phyloP scores from a whole-genome alignment of 2,797 vertebrate genomes.

The Typhlichthys subterraneus region DNA sequence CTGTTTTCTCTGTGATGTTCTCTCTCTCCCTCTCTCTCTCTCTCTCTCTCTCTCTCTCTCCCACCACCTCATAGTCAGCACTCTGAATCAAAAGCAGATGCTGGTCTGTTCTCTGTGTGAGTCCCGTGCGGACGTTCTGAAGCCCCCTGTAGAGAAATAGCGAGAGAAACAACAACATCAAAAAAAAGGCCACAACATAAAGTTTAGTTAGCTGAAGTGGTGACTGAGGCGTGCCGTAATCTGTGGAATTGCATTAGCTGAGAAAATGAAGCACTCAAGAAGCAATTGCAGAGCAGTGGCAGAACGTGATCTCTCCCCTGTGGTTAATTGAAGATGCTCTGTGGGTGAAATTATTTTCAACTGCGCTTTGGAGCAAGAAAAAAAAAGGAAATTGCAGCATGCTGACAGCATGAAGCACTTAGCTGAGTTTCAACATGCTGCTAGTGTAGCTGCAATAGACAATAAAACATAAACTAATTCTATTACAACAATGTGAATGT shows the following conservation, averaged over 20 bases:
- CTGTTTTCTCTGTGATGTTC: no score
- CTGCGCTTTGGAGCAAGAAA: conserved; percentile 60
- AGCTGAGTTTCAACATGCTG: conserved; percentile 64
- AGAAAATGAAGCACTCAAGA: conserved; percentile 75
- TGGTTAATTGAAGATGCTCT: conserved; percentile 78
- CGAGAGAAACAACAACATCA: no score
- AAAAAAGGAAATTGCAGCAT: conserved; percentile 68
- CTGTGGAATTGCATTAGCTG: conserved; percentile 72
- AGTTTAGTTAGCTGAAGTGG: conserved; percentile 47
- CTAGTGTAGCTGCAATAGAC: conserved; percentile 64
- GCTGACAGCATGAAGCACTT: conserved; percentile 75
- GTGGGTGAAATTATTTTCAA: conserved; percentile 76
- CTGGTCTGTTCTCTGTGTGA: conserved; percentile 31
- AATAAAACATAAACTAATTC: conserved; percentile 56
- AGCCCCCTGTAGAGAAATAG: conserved; percentile 39
- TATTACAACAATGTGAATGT: conserved; percentile 56
- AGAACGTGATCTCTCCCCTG: conserved; percentile 77
- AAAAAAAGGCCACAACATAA: conserved; percentile 4
- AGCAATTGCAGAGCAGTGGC: conserved; percentile 63
- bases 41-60: no score
- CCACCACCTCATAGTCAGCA: background rate
- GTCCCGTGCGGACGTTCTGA: conserved; percentile 25
- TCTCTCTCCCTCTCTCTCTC: no score
- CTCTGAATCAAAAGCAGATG: conserved; percentile 25
- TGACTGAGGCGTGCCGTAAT: conserved; percentile 69